phyloP scores from a whole-genome alignment of 2,113 vertebrate genomes.

The Anarhynchus alexandrinus region DNA sequence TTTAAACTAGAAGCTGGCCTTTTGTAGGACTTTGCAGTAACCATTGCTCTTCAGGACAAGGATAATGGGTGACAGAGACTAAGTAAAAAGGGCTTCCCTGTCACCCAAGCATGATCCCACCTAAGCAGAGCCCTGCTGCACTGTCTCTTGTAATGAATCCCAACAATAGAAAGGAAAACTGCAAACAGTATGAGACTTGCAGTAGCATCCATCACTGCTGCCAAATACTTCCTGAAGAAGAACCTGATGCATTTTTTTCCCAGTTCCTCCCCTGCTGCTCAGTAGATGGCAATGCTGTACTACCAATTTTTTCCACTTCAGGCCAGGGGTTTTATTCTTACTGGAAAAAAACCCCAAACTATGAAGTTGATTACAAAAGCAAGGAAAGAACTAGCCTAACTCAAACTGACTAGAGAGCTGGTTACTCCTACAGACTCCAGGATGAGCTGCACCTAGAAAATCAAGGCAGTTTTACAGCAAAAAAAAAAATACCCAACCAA shows the following conservation, averaged over 20 bases:
- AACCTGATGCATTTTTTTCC: not conserved
- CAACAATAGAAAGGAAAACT: not conserved
- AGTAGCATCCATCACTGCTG: not conserved
- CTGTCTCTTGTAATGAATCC: not conserved
- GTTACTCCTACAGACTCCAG: not conserved
- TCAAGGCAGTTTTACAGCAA: not conserved
- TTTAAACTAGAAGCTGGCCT: not conserved
- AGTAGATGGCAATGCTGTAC: slow-evolving; percentile 39
- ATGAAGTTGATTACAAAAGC: not conserved
- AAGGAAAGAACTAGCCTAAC: not conserved
- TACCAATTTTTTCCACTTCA: not conserved
- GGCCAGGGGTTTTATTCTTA: not conserved
- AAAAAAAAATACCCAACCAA: not conserved
- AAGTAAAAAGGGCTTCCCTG: not conserved
- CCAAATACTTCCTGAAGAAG: not conserved
- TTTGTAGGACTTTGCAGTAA: not conserved
- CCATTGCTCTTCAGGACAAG: not conserved
- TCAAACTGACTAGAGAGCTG: not conserved
- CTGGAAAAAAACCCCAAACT: not conserved
- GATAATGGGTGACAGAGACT: not conserved
- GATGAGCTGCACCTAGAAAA: not conserved
- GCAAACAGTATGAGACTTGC: not conserved
- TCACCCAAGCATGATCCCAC: not conserved
- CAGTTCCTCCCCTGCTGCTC: not conserved
- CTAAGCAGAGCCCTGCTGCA: not conserved